Base-by-base conservation (phyloP, 2,797 vertebrate species). In the Clarias platycephalus region DNA sequence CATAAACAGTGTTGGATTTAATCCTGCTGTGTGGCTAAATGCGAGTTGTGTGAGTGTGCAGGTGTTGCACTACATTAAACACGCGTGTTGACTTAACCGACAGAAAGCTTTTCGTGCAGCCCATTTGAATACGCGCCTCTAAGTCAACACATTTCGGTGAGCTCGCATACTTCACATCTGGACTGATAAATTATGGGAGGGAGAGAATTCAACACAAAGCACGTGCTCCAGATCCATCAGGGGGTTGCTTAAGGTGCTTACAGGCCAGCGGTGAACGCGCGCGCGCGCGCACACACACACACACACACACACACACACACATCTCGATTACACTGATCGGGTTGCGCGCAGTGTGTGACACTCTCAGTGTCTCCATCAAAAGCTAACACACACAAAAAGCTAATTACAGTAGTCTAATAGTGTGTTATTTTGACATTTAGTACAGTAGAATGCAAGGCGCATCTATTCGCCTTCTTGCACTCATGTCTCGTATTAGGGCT, bases 171-270 rank as follows among this genome's bases (percentile, higher is more conserved):
- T 94, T 95, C 94, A 93, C 94, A 95, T 60, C 70, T 95, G 94
- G 93, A 92, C 93, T 93, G 92, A 93, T 94, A 94, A 94, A 96
- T 92, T 92, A 93, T 93, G 91, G 81, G 91, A 94, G 95, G 91
- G 95, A 95, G 93, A 93, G 91, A 90, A 90, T 94, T 96, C 93
- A 93, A 91, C 88, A 80, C 93, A 83, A 76, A 93, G 94, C 97
- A 98, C 92, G 95, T 97, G 96, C 96, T 96, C 93, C 93, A 92
- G 90, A 94, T 96, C 96, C 95, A 96, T 98, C 96, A 97, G 60
- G 40, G 40, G 91, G 93, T 91, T 89, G 89, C 92, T 93, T 89
- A 44, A 86, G 91, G 92, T 93, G 91, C 95, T 97, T 96, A 97
- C 96, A 98, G 96, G 93, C 93, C 94, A 93, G 92, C 93, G 91